These are phyloP conservation scores for Odontesthes bonariensis DNA, from an alignment of 2,113 vertebrate species.

Conservation along the genomic window DNA sequence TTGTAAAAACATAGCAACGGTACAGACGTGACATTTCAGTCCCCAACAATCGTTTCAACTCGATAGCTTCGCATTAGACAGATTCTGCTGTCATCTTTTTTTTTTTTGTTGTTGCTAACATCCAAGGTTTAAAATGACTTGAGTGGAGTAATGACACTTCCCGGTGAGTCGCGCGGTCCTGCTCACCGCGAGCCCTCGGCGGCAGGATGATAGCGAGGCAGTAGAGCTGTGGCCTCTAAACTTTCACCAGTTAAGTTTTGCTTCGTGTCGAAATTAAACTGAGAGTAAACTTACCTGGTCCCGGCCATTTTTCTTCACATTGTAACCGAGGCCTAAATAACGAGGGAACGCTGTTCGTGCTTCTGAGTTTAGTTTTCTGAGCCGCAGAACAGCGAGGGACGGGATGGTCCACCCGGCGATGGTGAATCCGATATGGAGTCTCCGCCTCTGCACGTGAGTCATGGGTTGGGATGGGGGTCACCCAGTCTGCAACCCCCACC, in stretches of 20 bases:
- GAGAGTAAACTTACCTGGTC: slow-evolving; percentile 67
- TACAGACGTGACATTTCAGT: too few species aligned
- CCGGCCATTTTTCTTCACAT: slow-evolving; percentile 83
- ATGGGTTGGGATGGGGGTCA: slow-evolving; percentile 64
- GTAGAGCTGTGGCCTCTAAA: neutral
- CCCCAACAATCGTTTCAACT: too few species aligned
- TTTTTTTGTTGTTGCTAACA: neutral
- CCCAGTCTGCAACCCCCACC: slow-evolving; percentile 37
- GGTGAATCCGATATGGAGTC: slow-evolving; percentile 66
- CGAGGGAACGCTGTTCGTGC: neutral
- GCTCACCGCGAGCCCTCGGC: slow-evolving; percentile 1
- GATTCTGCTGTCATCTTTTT: neutral
- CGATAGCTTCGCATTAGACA: too few species aligned
- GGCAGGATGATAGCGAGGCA: slow-evolving; percentile 4
- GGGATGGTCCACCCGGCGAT: slow-evolving; percentile 42
- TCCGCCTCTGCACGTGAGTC: slow-evolving; percentile 77
- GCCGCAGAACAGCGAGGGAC: slow-evolving; percentile 19
- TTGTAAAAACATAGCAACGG: too few species aligned
- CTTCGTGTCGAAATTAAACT: neutral
- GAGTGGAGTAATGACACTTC: neutral
- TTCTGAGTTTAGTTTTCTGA: neutral
- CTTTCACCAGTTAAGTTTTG: slow-evolving; percentile 24
- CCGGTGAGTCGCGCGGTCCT: neutral
- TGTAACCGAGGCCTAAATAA: slow-evolving; percentile 47
- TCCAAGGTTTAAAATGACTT: neutral